Evolutionary conservation across 2,888 invertebrate species (phyloP).

Genomic region (Eristalis arbustorum): DNA sequence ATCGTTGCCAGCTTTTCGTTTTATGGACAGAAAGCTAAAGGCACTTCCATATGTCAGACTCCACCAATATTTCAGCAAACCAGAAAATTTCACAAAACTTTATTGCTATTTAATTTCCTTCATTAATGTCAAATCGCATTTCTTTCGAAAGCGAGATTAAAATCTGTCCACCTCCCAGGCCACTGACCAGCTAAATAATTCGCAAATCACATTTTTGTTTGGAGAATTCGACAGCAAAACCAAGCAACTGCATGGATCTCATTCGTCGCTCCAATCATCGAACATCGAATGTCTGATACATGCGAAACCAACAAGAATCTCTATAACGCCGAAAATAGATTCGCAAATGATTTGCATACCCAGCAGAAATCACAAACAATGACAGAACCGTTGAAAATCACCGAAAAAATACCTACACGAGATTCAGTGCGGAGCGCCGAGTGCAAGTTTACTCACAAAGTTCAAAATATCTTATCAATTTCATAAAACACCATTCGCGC

Average conservation of each 20-base stretch:
- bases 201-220: not conserved
- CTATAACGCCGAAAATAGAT: not conserved
- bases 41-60: too few relatives aligned
- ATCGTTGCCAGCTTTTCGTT: too few relatives aligned
- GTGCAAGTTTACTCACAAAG: not conserved
- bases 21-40: too few relatives aligned
- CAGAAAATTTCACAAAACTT: not conserved
- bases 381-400: too few relatives aligned
- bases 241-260: not conserved
- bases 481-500: not conserved
- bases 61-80: not conserved
- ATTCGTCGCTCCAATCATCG: too few relatives aligned
- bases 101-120: not conserved
- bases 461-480: not conserved
- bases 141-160: not conserved
- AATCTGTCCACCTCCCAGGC: not conserved
- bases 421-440: too few relatives aligned
- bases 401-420: too few relatives aligned
- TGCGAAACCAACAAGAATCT: not conserved
- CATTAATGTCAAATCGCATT: not conserved
- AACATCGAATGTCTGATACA: not conserved
- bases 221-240: not conserved
- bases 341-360: not conserved
- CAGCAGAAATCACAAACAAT: not conserved
- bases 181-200: not conserved